Evolutionary conservation across 1,140 invertebrate genomes (phyloP), one percentile per base, ranked within the genome.

Genomic region (Choristoneura fumiferana): DNA sequence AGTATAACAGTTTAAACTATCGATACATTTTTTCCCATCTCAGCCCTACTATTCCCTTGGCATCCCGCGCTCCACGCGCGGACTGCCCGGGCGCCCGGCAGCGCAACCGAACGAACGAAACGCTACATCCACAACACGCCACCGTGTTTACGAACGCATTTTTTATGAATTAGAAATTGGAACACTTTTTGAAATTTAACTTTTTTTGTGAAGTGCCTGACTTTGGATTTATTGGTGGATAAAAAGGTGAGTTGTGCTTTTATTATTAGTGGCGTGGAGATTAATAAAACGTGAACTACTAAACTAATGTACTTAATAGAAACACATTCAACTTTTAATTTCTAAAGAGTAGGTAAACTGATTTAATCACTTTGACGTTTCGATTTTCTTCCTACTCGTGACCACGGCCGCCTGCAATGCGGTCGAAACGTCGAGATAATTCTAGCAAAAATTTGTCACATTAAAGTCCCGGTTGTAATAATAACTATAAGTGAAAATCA

Each of bases 71-170:
- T 29, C n/a, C n/a, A n/a, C n/a, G n/a, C 65, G 60, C 65, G 57
- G 63, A 76, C 74, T 77, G 80, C 66, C 78, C 84, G 80, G 73
- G 76, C 83, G 81, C 73, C 74, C 78, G 78, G 73, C 81, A 78
- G 75, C 79, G 73, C 71, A 73, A 76, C 72, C 81, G 84, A 87
- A 87, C 84, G 84, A 87, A 87, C 84, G 84, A 87, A 72, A 74
- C 74, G 57, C 64, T 58, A 72, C 63, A 65, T 61, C 61, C 68
- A 69, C n/a, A n/a, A n/a, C n/a, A n/a, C 80, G 76, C 78, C 74
- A 74, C 63, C 74, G 79, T 78, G 78, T 86, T 79, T 81, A 76
- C 75, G 72, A 78, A 73, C 67, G 63, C 64, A 60, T 33, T 45
- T 55, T 49, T 57, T 54, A 17, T 56, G 49, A 53, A 39, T 62